Evolutionary conservation across 1,140 invertebrate genomes (phyloP).

Genomic region (Leptinotarsa texana): DNA sequence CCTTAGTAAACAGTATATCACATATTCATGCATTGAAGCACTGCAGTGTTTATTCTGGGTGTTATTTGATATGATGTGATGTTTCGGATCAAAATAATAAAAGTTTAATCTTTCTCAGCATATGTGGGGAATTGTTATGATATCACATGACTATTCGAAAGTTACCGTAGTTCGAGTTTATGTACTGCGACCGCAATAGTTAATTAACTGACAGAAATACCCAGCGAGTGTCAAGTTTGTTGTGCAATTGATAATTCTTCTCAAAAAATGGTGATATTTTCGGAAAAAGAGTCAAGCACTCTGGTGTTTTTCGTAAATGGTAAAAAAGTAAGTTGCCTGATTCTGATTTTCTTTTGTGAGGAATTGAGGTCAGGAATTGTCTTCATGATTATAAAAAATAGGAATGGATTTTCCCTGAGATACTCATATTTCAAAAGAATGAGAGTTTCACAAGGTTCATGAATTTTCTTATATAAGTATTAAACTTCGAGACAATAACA

Average conservation of each 20-base stretch:
- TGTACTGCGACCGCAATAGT: not conserved
- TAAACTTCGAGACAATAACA: no score
- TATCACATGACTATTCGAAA: not conserved
- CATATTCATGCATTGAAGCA: not conserved
- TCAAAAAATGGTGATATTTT: not conserved
- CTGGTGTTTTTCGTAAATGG: conserved; percentile 61
- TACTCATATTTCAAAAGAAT: no score
- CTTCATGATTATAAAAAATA: no score
- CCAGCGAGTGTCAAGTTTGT: not conserved
- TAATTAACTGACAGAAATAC: not conserved
- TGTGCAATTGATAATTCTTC: not conserved
- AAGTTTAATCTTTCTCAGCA: not conserved
- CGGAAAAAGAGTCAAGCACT: not conserved
- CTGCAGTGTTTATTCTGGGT: not conserved
- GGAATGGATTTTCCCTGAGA: no score
- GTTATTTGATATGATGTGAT: not conserved
- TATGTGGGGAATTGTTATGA: not conserved
- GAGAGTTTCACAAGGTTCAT: no score
- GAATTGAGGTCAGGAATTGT: no score
- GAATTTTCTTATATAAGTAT: no score
- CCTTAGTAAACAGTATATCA: not conserved
- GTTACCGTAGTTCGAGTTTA: not conserved
- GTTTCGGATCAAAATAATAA: not conserved
- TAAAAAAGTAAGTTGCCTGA: conserved; percentile 53
- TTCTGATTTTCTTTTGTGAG: not conserved